These are phyloP conservation scores for Hystrix brachyura DNA, from an alignment of 2,113 vertebrate genomes.

Conservation along the genomic window DNA sequence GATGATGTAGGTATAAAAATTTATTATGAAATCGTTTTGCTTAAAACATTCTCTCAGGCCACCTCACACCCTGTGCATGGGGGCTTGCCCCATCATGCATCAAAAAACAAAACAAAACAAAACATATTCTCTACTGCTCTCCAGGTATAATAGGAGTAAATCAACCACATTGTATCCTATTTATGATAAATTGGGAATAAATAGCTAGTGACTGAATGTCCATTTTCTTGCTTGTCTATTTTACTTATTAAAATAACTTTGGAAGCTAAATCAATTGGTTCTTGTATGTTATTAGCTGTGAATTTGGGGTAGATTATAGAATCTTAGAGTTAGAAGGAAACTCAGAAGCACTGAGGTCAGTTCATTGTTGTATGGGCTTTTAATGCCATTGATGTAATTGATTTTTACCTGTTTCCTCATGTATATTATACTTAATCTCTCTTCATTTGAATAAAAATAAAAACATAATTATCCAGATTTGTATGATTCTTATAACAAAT, in stretches of 20 bases:
- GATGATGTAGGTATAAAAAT: conserved; percentile 7
- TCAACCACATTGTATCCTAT: neutral
- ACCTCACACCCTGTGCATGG: no score
- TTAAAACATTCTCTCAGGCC: neutral
- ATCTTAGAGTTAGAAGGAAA: conserved; percentile 38
- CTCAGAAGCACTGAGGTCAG: conserved; percentile 15
- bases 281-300: conserved; percentile 55
- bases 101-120: no score
- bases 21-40: neutral
- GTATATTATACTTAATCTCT: conserved; percentile 27
- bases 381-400: conserved; percentile 1
- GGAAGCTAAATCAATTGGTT: conserved; percentile 1
- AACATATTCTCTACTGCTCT: neutral
- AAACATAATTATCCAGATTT: conserved; percentile 17
- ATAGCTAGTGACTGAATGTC: neutral
- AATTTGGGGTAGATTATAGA: conserved; percentile 58
- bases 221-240: conserved; percentile 60
- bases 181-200: conserved; percentile 48
- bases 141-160: neutral
- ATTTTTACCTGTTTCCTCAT: conserved; percentile 1
- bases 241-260: conserved; percentile 57
- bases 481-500: conserved; percentile 15
- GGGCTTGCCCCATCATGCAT: no score
- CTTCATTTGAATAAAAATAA: conserved; percentile 58
- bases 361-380: conserved; percentile 43